These are phyloP conservation scores for Zaprionus kolodkinae DNA, from an alignment of 1,140 invertebrate species.

Conservation along the genomic window DNA sequence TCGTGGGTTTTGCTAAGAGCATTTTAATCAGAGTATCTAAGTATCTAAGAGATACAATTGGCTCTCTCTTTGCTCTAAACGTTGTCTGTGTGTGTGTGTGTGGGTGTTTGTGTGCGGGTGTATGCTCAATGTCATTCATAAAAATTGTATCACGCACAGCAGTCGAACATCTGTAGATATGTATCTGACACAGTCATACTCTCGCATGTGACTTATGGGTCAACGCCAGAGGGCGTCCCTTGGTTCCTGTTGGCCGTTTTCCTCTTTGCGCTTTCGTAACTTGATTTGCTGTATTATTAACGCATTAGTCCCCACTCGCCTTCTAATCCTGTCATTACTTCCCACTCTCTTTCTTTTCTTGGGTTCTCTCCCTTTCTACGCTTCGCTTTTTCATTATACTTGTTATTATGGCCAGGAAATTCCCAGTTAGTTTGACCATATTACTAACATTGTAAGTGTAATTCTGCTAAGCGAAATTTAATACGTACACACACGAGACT, in stretches of 20 bases:
- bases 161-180: conserved; percentile 5
- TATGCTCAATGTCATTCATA: conserved; percentile 77
- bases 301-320: conserved; percentile 22
- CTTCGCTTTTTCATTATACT: conserved; percentile 1
- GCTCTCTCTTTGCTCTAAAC: conserved; percentile 15
- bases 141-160: conserved; percentile 66
- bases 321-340: neutral
- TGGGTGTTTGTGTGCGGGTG: conserved; percentile 17
- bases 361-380: neutral
- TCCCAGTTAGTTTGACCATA: conserved; percentile 30
- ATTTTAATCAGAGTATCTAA: conserved; percentile 1
- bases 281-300: conserved; percentile 52
- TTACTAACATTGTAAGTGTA: conserved; percentile 23
- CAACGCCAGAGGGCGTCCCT: conserved; percentile 67
- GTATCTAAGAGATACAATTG: conserved; percentile 6
- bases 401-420: conserved; percentile 34
- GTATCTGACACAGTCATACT: neutral
- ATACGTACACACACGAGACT: conserved; percentile 22
- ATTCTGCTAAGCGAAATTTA: conserved; percentile 41
- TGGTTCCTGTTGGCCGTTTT: conserved; percentile 26
- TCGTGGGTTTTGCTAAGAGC: conserved; percentile 39
- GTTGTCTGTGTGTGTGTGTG: conserved; percentile 15
- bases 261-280: conserved; percentile 29
- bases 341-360: neutral
- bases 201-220: conserved; percentile 56